phyloP scores from a whole-genome alignment of 2,888 invertebrate species.

The Heliconius ethilla region DNA sequence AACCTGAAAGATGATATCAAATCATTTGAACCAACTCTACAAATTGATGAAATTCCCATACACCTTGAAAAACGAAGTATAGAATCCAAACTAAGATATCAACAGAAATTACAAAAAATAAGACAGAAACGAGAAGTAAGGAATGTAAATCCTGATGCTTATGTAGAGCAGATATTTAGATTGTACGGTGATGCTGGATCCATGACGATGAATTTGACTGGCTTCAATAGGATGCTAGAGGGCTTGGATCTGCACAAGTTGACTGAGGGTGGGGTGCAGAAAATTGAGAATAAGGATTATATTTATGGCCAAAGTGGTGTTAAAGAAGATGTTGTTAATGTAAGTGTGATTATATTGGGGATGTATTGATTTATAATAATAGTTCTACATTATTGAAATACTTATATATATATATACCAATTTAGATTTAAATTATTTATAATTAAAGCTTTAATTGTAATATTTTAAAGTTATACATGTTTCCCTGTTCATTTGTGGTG shows the following conservation, averaged over 20 bases:
- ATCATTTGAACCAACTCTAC: constrained; percentile 54
- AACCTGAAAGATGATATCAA: constrained; percentile 61
- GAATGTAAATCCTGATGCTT: constrained; percentile 79
- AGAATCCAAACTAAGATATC: constrained; percentile 55
- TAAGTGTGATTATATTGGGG: constrained; percentile 56
- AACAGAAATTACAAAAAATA: constrained; percentile 61
- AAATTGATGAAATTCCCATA: constrained; percentile 50
- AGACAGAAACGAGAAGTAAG: constrained; percentile 58
- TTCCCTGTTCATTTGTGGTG: no score
- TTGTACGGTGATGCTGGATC: constrained; percentile 84
- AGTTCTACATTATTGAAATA: no score
- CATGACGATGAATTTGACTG: constrained; percentile 84
- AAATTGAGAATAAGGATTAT: constrained; percentile 56
- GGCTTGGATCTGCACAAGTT: constrained; percentile 82
- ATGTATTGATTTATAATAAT: no score
- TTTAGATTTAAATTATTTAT: no score
- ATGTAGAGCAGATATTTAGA: constrained; percentile 85
- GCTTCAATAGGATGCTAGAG: constrained; percentile 86
- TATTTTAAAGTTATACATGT: background rate
- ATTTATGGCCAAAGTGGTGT: constrained; percentile 55
- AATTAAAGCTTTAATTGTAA: background rate
- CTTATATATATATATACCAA: no score
- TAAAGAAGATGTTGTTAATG: constrained; percentile 70
- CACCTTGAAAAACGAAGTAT: constrained; percentile 57
- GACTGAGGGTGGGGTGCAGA: constrained; percentile 68